Conservation (phyloP, 2,113 vertebrate species). For the Erinaceus europaeus region DNA sequence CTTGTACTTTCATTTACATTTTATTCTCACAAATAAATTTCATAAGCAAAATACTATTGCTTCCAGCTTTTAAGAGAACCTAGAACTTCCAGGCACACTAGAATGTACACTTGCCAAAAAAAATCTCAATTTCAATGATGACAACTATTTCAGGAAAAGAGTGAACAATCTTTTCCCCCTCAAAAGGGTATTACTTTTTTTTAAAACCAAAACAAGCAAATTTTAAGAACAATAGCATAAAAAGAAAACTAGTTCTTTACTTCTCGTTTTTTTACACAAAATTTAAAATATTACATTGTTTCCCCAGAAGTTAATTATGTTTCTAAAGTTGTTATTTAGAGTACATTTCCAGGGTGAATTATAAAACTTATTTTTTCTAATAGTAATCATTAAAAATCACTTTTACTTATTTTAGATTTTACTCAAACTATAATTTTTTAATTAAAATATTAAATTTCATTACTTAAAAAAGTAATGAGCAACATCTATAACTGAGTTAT, state of each 20-base stretch:
- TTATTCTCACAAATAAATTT: conserved; percentile 32
- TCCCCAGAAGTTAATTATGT: background rate
- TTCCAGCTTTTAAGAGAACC: background rate
- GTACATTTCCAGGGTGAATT: conserved; percentile 27
- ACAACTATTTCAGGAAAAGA: conserved; percentile 42
- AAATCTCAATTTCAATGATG: conserved; percentile 6
- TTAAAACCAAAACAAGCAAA: conserved; percentile 21
- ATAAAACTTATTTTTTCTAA: conserved; percentile 34
- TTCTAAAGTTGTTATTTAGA: background rate
- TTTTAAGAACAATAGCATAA: background rate
- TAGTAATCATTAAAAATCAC: background rate
- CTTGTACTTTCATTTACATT: conserved; percentile 24
- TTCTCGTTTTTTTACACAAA: conserved; percentile 19
- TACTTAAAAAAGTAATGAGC: background rate
- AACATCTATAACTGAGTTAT: conserved; percentile 35
- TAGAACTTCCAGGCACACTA: conserved; percentile 3
- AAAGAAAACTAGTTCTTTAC: background rate
- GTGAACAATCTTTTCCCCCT: background rate
- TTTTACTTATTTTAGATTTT: conserved; percentile 12
- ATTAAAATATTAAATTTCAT: conserved; percentile 21
- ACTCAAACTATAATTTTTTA: background rate
- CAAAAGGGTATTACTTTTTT: background rate
- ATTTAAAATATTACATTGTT: background rate
- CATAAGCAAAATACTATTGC: conserved; percentile 17
- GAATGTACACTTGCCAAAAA: background rate